Base-by-base conservation (phyloP, 2,888 invertebrate genomes). In the Chydorus sphaericus region DNA sequence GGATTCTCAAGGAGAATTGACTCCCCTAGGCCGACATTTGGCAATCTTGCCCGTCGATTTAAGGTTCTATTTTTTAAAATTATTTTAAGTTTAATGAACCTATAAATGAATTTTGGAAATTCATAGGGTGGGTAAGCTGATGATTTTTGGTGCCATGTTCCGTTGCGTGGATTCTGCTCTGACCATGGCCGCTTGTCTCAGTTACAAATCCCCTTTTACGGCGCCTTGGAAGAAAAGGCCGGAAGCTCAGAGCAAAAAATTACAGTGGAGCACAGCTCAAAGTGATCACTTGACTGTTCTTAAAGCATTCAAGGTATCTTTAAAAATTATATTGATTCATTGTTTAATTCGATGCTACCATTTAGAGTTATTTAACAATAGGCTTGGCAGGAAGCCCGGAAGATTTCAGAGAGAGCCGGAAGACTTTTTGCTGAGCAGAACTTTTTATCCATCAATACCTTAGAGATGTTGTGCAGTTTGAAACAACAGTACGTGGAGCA, bases 231-330 rank as follows among this genome's bases (percentile, higher is more conserved):
- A 79, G 18, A 83, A 84, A 63, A 77, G 79, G 61, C 72, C 79
- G 1, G 80, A 82, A 67, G 82, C 85, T 0, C 80, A 83, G 62
- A 77, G 75, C 0, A 82, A 82, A 60, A 80, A 84, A 63, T 79
- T 79, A 64, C 79, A 82, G 61, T 89, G 91, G 66, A 77, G 85
- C 0, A 77, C 80, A 49, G 81, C 80, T 0, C 83, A 81, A 66
- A 92, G 91, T 66, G 94, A 96, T 69, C 94, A 94, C 67, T 74
- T 96, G 62, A 86, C 90, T 0, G 80, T 85, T 8, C 73, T 94
- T 30, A 77, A 82, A 66, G 89, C 89, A 0, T 92, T 91, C 66
- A 82, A 82, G 72, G 87, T 87, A 70, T 66, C 66, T 64, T n/a
- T n/a, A n/a, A n/a, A n/a, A n/a, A n/a, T n/a, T n/a, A n/a, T n/a